A percentile compares a stretch with the other conserved stretches of the same genome.
Evolutionary conservation across 2,888 invertebrate genomes (phyloP).

Genomic region (Leptothorax acervorum): DNA sequence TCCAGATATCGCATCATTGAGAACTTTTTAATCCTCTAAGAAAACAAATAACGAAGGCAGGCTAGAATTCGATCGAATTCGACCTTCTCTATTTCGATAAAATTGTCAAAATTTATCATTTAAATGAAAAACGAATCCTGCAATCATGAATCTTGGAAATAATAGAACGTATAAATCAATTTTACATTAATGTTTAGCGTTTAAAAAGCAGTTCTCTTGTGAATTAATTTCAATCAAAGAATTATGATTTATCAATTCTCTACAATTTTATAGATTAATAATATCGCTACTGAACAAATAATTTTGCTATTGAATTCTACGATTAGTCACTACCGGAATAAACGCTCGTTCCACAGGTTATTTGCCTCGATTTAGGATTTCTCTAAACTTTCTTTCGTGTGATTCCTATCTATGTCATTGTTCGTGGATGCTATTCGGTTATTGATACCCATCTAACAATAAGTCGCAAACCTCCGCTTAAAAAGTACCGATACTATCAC

Average conservation of each 20-base stretch:
- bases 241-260: background rate
- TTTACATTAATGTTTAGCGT: background rate
- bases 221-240: background rate
- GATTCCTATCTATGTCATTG: background rate
- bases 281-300: background rate
- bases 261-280: background rate
- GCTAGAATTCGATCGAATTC: background rate
- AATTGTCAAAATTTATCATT: background rate
- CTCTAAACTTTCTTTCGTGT: background rate
- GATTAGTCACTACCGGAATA: background rate
- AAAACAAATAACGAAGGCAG: background rate
- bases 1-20: background rate
- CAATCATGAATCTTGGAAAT: background rate
- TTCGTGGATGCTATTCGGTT: background rate
- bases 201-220: background rate
- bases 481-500: background rate
- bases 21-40: conserved; percentile 10
- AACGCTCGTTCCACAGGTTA: background rate
- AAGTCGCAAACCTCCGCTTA: background rate
- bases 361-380: background rate
- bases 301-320: background rate
- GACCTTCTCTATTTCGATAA: background rate
- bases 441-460: background rate
- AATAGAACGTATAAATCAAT: background rate
- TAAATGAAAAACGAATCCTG: background rate